These are phyloP conservation scores for Acromyrmex heyeri DNA, from an alignment of 1,140 invertebrate genomes.

Conservation along the genomic window DNA sequence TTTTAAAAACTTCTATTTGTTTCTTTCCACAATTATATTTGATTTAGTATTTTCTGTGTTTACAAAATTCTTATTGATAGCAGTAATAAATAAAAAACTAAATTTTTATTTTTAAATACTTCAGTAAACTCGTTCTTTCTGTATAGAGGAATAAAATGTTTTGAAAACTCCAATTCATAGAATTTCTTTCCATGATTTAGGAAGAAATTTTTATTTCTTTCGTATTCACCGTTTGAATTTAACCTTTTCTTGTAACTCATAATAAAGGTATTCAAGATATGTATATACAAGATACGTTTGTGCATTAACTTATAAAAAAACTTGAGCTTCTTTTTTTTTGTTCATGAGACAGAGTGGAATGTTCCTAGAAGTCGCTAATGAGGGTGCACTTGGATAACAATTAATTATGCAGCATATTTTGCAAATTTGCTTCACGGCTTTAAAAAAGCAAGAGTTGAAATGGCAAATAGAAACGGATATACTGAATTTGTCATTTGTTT, in stretches of 20 bases:
- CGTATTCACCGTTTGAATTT: not conserved
- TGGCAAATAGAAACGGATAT: not conserved
- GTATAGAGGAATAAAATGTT: no score
- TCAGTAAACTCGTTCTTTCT: no score
- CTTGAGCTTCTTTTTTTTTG: not conserved
- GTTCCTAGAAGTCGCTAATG: not conserved
- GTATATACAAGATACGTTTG: no score
- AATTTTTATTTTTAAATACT: not conserved
- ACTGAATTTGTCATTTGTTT: not conserved
- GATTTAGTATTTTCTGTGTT: not conserved
- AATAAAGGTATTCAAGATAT: not conserved
- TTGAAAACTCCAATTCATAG: no score
- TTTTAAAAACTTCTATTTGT: no score
- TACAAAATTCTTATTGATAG: not conserved
- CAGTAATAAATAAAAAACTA: not conserved
- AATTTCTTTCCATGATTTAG: not conserved
- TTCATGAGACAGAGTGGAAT: not conserved
- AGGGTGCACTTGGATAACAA: not conserved
- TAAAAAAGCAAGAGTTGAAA: not conserved
- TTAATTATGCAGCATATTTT: not conserved
- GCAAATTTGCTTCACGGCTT: not conserved
- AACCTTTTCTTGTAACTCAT: not conserved
- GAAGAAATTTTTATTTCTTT: not conserved
- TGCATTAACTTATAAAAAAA: not conserved
- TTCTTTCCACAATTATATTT: not conserved